These are phyloP conservation scores for Sussaba pulchella DNA, from an alignment of 2,888 invertebrate species.

Conservation along the genomic window DNA sequence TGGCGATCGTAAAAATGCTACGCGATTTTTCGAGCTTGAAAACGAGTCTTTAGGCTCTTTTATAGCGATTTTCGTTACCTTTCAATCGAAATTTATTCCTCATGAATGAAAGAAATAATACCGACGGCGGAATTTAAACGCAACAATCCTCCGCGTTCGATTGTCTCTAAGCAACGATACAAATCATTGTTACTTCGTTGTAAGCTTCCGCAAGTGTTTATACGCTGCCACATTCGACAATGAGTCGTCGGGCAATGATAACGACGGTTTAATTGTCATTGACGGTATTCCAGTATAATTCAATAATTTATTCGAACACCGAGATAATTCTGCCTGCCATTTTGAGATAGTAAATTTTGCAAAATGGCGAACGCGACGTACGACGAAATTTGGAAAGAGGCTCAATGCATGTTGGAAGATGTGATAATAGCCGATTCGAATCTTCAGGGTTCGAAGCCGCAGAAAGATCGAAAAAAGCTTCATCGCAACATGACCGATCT, in stretches of 20 bases:
- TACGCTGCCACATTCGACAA: not conserved
- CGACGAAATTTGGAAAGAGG: constrained; percentile 88
- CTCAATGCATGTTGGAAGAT: constrained; percentile 86
- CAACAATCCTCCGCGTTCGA: not conserved
- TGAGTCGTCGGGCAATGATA: not conserved
- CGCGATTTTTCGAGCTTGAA: no score
- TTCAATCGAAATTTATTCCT: not conserved
- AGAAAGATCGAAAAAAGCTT: constrained; percentile 87
- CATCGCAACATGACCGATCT: constrained; percentile 89
- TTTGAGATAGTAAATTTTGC: not conserved
- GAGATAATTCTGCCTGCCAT: not conserved
- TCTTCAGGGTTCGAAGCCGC: constrained; percentile 85
- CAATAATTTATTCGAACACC: no score
- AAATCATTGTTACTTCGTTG: not conserved
- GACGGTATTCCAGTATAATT: no score
- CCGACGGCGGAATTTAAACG: not conserved
- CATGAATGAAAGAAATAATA: not conserved
- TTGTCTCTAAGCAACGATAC: constrained; percentile 53
- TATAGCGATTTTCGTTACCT: no score
- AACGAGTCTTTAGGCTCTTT: no score
- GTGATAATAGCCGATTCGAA: constrained; percentile 87
- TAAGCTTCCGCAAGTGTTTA: constrained; percentile 18
- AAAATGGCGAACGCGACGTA: constrained; percentile 91
- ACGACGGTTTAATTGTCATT: not conserved
- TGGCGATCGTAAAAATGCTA: no score